Conservation (phyloP, 2,888 invertebrate species). For the Halictus quadricinctus region DNA sequence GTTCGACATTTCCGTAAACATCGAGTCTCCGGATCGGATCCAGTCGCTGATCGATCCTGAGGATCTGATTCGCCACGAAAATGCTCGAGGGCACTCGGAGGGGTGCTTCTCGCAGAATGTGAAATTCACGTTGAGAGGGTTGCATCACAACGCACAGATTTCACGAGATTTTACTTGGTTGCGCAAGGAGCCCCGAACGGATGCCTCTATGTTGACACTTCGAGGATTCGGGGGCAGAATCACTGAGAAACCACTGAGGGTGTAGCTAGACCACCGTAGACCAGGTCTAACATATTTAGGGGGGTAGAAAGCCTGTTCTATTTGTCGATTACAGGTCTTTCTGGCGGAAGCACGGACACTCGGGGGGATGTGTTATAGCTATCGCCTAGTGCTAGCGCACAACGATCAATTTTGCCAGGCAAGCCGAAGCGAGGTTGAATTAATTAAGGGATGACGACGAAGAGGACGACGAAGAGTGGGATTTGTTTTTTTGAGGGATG, state of each 20-base stretch:
- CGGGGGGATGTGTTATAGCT: not conserved
- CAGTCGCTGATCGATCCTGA: not conserved
- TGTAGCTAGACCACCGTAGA: not conserved
- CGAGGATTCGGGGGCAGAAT: not conserved
- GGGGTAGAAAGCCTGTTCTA: not conserved
- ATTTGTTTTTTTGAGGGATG: not conserved
- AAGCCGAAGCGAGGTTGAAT: not conserved
- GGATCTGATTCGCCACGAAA: not conserved
- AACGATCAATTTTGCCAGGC: not conserved
- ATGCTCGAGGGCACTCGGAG: not conserved
- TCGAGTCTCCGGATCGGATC: not conserved
- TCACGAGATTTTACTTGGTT: not conserved
- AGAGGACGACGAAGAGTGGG: not conserved
- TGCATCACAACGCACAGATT: not conserved
- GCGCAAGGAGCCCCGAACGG: not conserved
- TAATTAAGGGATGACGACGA: not conserved
- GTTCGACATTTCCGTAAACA: not conserved
- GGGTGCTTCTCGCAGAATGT: not conserved
- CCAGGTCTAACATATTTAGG: not conserved
- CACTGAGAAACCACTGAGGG: not conserved
- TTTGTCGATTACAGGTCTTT: not conserved
- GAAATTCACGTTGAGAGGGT: not conserved
- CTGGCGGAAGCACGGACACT: not conserved
- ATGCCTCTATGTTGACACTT: not conserved
- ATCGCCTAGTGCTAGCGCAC: not conserved